Evolutionary conservation across 2,113 vertebrate genomes (phyloP).

Genomic region (Arvicanthis niloticus): DNA sequence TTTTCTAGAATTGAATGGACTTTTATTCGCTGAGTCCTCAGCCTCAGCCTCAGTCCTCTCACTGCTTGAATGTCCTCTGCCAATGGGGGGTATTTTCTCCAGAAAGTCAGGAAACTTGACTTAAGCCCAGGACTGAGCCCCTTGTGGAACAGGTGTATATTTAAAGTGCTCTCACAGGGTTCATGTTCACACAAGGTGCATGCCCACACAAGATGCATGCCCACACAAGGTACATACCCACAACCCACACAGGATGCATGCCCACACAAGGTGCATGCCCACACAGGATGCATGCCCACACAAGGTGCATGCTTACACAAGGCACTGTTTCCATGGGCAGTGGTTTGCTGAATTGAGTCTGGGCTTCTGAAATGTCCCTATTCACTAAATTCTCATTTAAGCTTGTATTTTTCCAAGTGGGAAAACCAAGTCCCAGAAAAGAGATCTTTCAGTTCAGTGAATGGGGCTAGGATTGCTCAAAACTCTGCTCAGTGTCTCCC

Average conservation of each 20-base stretch:
- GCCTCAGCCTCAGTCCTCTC: background rate
- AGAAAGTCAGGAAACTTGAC: background rate
- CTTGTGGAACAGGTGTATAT: background rate
- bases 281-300: background rate
- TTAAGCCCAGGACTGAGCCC: background rate
- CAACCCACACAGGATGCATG: background rate
- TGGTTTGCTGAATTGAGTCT: background rate
- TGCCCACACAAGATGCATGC: background rate
- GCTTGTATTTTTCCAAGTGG: background rate
- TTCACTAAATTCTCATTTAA: background rate
- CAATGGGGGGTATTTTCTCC: background rate
- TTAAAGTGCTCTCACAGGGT: background rate
- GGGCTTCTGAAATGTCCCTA: background rate
- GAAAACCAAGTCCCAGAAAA: background rate
- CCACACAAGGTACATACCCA: no score
- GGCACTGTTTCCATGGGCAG: background rate
- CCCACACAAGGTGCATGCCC: no score
- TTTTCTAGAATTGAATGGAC: constrained; percentile 26
- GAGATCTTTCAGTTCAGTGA: background rate
- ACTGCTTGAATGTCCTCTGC: background rate
- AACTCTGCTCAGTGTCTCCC: background rate
- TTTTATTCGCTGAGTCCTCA: constrained; percentile 14
- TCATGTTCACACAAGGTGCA: background rate
- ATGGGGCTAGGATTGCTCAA: background rate
- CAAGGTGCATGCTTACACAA: background rate